Percentiles rank a stretch among this genome's conserved stretches.
Conservation (phyloP, 2,797 vertebrate genomes). For the Cyprinodon diabolis region DNA sequence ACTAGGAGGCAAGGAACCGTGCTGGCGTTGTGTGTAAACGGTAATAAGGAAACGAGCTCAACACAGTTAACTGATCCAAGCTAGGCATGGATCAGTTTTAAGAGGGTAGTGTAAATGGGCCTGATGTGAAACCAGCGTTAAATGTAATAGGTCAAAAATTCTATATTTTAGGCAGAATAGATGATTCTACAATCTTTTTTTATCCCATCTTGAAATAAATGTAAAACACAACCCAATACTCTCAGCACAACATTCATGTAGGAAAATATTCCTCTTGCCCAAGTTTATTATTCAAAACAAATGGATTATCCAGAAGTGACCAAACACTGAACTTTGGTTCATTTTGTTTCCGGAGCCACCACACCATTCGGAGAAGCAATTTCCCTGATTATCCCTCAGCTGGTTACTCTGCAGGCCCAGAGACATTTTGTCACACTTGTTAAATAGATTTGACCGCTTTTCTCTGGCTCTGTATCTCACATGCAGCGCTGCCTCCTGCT, state of each 20-base stretch:
- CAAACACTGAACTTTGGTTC: conserved; percentile 31
- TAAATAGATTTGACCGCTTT: conserved; percentile 44
- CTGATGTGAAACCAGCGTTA: too few relatives aligned
- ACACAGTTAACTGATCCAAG: too few relatives aligned
- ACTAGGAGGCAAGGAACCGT: too few relatives aligned
- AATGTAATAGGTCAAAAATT: neutral
- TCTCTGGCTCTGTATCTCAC: conserved; percentile 8
- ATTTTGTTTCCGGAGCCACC: conserved; percentile 38
- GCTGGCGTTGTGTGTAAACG: too few relatives aligned
- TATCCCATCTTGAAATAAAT: neutral
- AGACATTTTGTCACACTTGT: neutral
- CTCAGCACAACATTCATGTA: neutral
- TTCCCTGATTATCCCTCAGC: neutral
- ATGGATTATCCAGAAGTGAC: conserved; percentile 74
- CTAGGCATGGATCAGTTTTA: too few relatives aligned
- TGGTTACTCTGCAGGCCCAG: conserved; percentile 11
- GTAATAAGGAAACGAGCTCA: too few relatives aligned
- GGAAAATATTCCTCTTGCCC: conserved; percentile 11
- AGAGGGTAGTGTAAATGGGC: too few relatives aligned
- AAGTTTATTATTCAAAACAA: conserved; percentile 64
- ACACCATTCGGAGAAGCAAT: neutral
- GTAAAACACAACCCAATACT: neutral
- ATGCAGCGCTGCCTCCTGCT: neutral
- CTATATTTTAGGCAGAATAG: neutral
- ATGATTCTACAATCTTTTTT: conserved; percentile 1